phyloP scores from a whole-genome alignment of 2,113 vertebrate genomes.

The Apteryx owenii region DNA sequence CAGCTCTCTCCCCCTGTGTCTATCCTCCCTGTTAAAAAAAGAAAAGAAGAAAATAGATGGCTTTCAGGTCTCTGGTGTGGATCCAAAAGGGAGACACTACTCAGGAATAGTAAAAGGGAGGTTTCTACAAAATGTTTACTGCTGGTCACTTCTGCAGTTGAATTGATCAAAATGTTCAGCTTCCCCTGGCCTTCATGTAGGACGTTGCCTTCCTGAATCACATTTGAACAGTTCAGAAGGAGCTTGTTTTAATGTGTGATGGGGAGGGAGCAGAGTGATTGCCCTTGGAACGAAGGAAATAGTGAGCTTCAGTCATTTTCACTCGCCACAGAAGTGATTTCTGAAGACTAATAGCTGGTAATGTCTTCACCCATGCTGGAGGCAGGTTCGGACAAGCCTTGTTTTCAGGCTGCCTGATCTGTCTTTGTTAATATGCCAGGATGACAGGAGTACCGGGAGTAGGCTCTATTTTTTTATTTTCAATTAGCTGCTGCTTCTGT shows the following conservation, averaged over 20 bases:
- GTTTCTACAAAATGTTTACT: neutral
- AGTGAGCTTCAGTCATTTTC: neutral
- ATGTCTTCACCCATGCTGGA: neutral
- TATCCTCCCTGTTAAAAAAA: neutral
- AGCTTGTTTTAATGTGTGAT: neutral
- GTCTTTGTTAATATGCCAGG: neutral
- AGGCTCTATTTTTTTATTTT: neutral
- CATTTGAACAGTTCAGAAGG: neutral
- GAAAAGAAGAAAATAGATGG: slow-evolving; percentile 11
- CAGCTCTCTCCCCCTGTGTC: neutral
- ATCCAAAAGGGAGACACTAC: neutral
- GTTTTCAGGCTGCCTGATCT: neutral
- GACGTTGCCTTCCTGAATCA: neutral
- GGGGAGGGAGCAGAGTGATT: neutral
- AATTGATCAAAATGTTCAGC: neutral
- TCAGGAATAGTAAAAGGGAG: neutral
- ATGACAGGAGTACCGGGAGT: neutral
- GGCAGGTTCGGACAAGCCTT: neutral
- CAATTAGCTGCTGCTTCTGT: neutral
- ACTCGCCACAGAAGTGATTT: neutral
- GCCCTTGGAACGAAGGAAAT: neutral
- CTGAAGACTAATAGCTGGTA: neutral
- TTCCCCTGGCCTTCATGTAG: neutral
- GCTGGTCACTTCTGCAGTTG: neutral
- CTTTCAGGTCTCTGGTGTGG: neutral